phyloP scores from a whole-genome alignment of 2,888 invertebrate genomes.

The Lissonota sp. region DNA sequence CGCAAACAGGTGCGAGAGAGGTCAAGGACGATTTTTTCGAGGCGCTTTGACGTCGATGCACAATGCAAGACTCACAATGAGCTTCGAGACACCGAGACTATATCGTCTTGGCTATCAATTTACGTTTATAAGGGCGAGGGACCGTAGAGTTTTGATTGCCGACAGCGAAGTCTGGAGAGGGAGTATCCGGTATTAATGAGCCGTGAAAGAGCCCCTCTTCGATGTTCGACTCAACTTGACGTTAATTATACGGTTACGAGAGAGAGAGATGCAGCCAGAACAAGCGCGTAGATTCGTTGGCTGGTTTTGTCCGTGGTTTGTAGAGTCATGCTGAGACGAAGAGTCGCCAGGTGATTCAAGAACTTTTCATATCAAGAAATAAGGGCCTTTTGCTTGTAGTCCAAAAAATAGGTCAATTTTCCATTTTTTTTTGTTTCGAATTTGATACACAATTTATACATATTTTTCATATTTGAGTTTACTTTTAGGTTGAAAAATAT shows the following conservation, averaged over 20 bases:
- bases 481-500: too few relatives aligned
- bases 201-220: slow-evolving; percentile 41
- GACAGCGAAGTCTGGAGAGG: not conserved
- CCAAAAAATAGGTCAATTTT: too few relatives aligned
- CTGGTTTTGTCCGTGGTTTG: not conserved
- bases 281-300: slow-evolving; percentile 2
- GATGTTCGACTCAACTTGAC: slow-evolving; percentile 45
- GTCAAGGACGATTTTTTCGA: slow-evolving; percentile 12
- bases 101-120: slow-evolving; percentile 12
- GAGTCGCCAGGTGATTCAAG: too few relatives aligned
- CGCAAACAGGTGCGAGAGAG: slow-evolving; percentile 5
- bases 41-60: not conserved
- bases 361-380: too few relatives aligned
- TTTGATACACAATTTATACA: too few relatives aligned
- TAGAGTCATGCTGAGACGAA: slow-evolving; percentile 16
- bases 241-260: slow-evolving; percentile 48
- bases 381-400: too few relatives aligned
- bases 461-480: too few relatives aligned
- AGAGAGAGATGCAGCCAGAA: slow-evolving; percentile 27
- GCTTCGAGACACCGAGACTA: not conserved
- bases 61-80: not conserved
- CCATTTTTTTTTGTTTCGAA: too few relatives aligned
- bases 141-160: slow-evolving; percentile 23
- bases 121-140: slow-evolving; percentile 1
- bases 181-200: slow-evolving; percentile 48